Conservation (phyloP, 2,113 vertebrate species). For the Neomonachus schauinslandi region DNA sequence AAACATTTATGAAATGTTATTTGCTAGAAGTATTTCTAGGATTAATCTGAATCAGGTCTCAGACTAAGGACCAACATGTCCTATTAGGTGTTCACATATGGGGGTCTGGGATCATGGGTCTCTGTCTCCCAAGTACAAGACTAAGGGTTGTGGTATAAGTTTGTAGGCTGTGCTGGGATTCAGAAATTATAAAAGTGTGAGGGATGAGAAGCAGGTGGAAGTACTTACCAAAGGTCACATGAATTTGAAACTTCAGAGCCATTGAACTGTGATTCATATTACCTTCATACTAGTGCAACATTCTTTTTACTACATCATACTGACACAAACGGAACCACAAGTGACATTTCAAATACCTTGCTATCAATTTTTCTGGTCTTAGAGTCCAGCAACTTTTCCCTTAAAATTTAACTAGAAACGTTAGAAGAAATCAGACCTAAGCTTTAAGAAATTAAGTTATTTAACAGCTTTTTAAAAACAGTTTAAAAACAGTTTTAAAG, state of each 20-base stretch:
- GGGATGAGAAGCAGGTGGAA: neutral
- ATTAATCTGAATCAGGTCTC: conserved; percentile 13
- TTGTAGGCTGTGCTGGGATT: neutral
- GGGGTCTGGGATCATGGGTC: neutral
- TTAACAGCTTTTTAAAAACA: neutral
- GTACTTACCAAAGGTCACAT: neutral
- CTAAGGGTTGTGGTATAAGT: neutral
- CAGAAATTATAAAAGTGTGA: neutral
- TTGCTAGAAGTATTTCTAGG: neutral
- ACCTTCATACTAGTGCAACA: neutral
- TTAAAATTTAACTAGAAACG: conserved; percentile 10
- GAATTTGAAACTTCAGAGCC: neutral
- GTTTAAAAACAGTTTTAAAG: conserved; percentile 33
- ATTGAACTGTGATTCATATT: conserved; percentile 47
- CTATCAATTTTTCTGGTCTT: conserved; percentile 33
- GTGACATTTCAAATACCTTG: conserved; percentile 54
- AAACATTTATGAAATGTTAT: conserved; percentile 23
- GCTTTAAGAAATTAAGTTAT: conserved; percentile 44
- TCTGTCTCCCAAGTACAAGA: neutral
- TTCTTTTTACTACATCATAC: conserved; percentile 32
- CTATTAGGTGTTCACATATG: neutral
- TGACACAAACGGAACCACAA: conserved; percentile 31
- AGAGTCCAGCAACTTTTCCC: conserved; percentile 1
- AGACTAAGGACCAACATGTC: neutral
- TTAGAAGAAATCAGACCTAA: neutral